Conservation (phyloP, 2,888 invertebrate species). For the Drepana falcataria region DNA sequence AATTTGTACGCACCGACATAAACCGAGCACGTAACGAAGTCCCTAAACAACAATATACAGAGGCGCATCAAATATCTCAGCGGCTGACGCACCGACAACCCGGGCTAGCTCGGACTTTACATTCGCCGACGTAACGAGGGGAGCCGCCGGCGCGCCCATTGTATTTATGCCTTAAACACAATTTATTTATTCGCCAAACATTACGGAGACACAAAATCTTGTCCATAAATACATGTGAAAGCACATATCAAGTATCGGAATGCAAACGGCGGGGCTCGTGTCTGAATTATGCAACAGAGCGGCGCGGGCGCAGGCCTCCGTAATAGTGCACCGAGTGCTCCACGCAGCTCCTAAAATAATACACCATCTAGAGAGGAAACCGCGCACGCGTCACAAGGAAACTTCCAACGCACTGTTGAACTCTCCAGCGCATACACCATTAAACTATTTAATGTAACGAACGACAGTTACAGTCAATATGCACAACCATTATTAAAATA, state of each 20-base stretch:
- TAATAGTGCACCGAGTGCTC: conserved; percentile 65
- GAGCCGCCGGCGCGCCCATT: conserved; percentile 70
- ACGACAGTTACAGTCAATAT: conserved; percentile 24
- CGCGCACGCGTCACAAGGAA: conserved; percentile 31
- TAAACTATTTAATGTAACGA: background rate
- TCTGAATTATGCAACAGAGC: conserved; percentile 76
- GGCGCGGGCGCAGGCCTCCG: conserved; percentile 56
- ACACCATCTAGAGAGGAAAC: conserved; percentile 28
- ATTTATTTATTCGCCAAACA: conserved; percentile 78
- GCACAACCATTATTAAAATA: conserved; percentile 54
- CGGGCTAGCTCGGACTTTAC: conserved; percentile 67
- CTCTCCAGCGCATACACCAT: background rate
- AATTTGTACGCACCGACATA: conserved; percentile 74
- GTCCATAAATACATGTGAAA: conserved; percentile 79
- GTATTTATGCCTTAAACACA: conserved; percentile 75
- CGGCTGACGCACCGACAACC: conserved; percentile 67
- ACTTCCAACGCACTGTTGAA: conserved; percentile 35
- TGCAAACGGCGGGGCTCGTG: conserved; percentile 74
- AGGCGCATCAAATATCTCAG: conserved; percentile 64
- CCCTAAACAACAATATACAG: conserved; percentile 67
- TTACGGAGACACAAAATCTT: conserved; percentile 78
- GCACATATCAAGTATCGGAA: conserved; percentile 79
- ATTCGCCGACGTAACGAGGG: conserved; percentile 76
- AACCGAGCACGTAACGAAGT: conserved; percentile 70
- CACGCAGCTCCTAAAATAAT: conserved; percentile 67